Base-by-base conservation (phyloP, 2,113 vertebrate genomes). In the Ascaphus truei region DNA sequence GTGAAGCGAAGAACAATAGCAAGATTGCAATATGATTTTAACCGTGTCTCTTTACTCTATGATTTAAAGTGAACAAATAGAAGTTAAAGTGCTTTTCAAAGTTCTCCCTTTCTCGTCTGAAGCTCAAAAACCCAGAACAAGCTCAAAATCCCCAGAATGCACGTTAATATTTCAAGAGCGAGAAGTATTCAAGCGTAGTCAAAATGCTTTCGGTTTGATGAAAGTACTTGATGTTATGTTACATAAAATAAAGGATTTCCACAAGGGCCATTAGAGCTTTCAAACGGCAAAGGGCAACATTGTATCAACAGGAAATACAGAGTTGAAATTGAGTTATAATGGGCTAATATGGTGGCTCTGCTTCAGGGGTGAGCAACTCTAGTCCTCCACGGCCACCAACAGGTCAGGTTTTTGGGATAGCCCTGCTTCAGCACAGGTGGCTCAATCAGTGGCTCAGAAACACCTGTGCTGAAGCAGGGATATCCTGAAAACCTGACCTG, bases 11-110 rank as follows among this genome's bases (percentile, higher is more conserved):
- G 69, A 80, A 47, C 69, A 73, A 77, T 51, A 5, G 73, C 30
- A 68, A 79, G 79, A 78, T 76, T 80, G 72, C 74, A 73, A 77
- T 72, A 15, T 18, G 1, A 74, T 18, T 80, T 74, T 77, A 77
- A 67, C 61, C 68, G 75, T 79, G 68, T 69, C 74, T 73, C 26
- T 65, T 68, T 72, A 63, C 68, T 74, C 69, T 75, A 71, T 50
- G 62, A 45, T 72, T 36, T 33, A 23, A 68, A 76, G 63, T 1
- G 0, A 76, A 56, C 0, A 41, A 59, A 53, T 59, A 11, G 61
- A 48, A 41, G 65, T 62, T 1, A 0, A 59, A 65, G 73, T 65
- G 50, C 33, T 65, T 64, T 50, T 64, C 43, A 34, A 50, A 63
- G 43, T 50, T 50, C 20, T 63, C 4, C 43, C 43, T 60, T 45